Evolutionary conservation across 1,140 invertebrate species (phyloP), one percentile per base, ranked within the genome.

Genomic region (Macrotrachela quadricornifera): DNA sequence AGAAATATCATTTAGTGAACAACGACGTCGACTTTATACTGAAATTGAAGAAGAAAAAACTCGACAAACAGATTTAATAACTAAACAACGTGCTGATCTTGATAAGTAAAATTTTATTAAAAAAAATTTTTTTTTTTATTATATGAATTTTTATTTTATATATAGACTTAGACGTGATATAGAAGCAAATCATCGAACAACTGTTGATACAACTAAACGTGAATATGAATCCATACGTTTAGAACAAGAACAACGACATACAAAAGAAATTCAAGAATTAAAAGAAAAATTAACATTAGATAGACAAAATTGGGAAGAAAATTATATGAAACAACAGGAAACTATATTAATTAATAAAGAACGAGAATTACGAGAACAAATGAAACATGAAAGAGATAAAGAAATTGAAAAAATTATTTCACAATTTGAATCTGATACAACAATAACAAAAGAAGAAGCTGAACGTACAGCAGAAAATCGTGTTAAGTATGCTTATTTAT

Each of bases 31-130:
- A 9, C 53, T 71, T 18, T 60, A 69, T 56, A 44, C 59, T 11
- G 69, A 71, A 56, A 61, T 71, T 6, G 64, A 68, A 54, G 69
- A 70, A 44, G 69, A 71, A 59, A 69, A 69, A 46, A 65, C 69
- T 41, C 58, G 69, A 1, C 54, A 69, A 14, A 59, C 67, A 4
- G 52, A 61, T 44, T 60, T 63, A 42, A 61, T 62, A 1, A 57
- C 59, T 10, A 59, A 65, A 13, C 68, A 71, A 55, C 55, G 65
- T n/a, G 45, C 57, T 18, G 69, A 71, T 36, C 44, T 71, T 12
- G 68, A 71, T 45, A 63, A 10, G 21, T 30, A 30, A 8, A 30
- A 4, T 2, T 8, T 2, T 30, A 30, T 44, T 4, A 4, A 17
- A 15, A 4, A 44, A 4, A 17, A 44, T n/a, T 2, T 17, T 15